A percentile compares a stretch with the other conserved stretches of the same genome.
These are phyloP conservation scores for Cryptophagus acutangulus DNA, from an alignment of 2,888 invertebrate genomes.

Conservation along the genomic window DNA sequence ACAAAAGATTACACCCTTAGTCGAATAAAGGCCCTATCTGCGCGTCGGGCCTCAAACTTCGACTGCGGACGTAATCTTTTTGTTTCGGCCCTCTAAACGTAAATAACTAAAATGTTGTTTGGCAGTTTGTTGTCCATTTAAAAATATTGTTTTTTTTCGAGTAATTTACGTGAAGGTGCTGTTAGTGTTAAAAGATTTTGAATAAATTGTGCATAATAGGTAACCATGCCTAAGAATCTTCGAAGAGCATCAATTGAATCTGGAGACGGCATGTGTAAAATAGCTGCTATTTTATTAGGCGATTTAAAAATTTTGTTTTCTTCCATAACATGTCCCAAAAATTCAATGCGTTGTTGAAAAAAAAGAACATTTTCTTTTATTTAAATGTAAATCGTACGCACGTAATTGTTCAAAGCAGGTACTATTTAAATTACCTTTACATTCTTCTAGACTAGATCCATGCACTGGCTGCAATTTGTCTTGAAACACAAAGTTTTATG, in stretches of 20 bases:
- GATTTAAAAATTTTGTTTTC: constrained; percentile 4
- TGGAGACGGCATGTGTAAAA: constrained; percentile 12
- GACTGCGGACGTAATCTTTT: too few relatives aligned
- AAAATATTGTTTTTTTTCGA: not conserved
- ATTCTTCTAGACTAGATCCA: constrained; percentile 16
- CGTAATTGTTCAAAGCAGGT: constrained; percentile 3
- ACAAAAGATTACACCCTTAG: too few relatives aligned
- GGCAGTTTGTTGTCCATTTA: not conserved
- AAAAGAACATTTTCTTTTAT: constrained; percentile 15
- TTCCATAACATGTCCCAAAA: constrained; percentile 12
- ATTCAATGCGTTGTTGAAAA: constrained; percentile 13
- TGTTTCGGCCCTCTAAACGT: too few relatives aligned
- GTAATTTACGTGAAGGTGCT: constrained; percentile 1
- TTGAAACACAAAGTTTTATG: too few relatives aligned
- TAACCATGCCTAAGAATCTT: constrained; percentile 13
- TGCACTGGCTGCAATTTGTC: too few relatives aligned
- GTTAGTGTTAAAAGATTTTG: constrained; percentile 16
- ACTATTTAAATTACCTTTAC: not conserved
- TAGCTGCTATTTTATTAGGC: constrained; percentile 12
- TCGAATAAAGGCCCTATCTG: too few relatives aligned
- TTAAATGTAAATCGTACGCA: constrained; percentile 10
- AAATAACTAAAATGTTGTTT: constrained; percentile 1
- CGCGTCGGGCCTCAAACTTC: too few relatives aligned
- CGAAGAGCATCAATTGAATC: constrained; percentile 6
- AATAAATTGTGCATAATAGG: constrained; percentile 10